Base-by-base conservation (phyloP, 2,113 vertebrate genomes). In the Zootoca vivipara region DNA sequence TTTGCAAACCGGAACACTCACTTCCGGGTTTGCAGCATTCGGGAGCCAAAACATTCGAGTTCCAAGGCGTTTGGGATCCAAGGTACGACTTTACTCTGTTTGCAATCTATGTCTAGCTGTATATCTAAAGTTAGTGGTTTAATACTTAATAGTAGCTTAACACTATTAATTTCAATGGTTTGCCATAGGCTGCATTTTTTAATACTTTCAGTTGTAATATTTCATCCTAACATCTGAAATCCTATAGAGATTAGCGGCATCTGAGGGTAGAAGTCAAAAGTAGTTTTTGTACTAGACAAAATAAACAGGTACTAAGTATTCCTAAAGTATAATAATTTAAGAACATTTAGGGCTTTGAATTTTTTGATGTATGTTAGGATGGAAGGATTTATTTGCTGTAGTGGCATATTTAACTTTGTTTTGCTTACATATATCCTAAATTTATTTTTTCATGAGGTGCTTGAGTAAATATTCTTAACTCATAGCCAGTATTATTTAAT, bases 161-260 rank as follows among this genome's bases (percentile, higher is more conserved):
- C 2, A 69, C 7, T 67, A 30, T 69, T 40, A 30, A 69, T 83
- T 15, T 18, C 26, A 83, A 2, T 67, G 5, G 7, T 20, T 1
- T n/a, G 73, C 77, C 75, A 10, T 10, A 35, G 81, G 64, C 91
- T 67, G 30, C 10, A 82, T 3, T 4, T 0, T 85, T 33, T 28
- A 42, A 20, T 89, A 90, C 84, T 67, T 22, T 65, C 1, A 52
- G 35, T 85, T 77, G 28, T 28, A 20, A 87, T 77, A 35, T 88
- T 80, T 74, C 8, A 22, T 87, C 5, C 1, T 77, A 22, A 62
- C 73, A 56, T 78, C 56, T 7, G 62, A 0, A 38, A 58, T 38
- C 7, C 30, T 74, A 20, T 35, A 38, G 20, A 38, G n/a, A 22
- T 56, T 85, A 15, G 35, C 13, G 33, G 15, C 69, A 46, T 70